Evolutionary conservation across 1,140 invertebrate genomes (phyloP), one percentile per base, ranked within the genome.

Genomic region (Cyphomyrmex costatus): DNA sequence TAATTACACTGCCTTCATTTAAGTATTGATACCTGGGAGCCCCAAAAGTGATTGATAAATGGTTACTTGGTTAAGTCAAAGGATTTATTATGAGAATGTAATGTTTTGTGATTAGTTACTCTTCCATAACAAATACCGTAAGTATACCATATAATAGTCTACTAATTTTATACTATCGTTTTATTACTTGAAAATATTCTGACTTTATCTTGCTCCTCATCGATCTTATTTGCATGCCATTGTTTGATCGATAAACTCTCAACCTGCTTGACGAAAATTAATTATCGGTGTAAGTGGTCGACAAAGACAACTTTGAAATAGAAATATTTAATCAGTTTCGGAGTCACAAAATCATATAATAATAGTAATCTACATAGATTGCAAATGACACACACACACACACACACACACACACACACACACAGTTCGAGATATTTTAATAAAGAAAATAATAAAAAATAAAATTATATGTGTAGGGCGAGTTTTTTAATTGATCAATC

Each of bases 171-270:
- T 27, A 56, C 42, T 30, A 24, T 68, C 3, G n/a, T 12, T 42
- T 42, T 36, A 61, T 61, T 53, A 27, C 61, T 10, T 36, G 19
- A 10, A 60, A 58, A 71, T 71, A 7, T 16, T 30, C 24, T 30
- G 36, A 42, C 4, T 56, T 58, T 46, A 42, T 16, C 10, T 82
- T 82, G 49, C 27, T 5, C 1, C 21, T 61, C 8, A 30, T 82
- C 53, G 53, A 74, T 74, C 36, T 83, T 73, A 73, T 51, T 66
- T 53, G 77, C 60, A 53, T 74, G 53, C 14, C 53, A 5, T 36
- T 83, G 79, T 83, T 73, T 83, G 68, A n/a, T 83, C 68, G 53
- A 83, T 74, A 61, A 36, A 46, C 36, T 16, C 24, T 74, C 3
- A 73, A 46, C 68, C 4, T 46, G 53, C 36, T 1, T 8, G 14